Evolutionary conservation across 2,113 vertebrate genomes (phyloP).

Genomic region (Melanerpes aurifrons): DNA sequence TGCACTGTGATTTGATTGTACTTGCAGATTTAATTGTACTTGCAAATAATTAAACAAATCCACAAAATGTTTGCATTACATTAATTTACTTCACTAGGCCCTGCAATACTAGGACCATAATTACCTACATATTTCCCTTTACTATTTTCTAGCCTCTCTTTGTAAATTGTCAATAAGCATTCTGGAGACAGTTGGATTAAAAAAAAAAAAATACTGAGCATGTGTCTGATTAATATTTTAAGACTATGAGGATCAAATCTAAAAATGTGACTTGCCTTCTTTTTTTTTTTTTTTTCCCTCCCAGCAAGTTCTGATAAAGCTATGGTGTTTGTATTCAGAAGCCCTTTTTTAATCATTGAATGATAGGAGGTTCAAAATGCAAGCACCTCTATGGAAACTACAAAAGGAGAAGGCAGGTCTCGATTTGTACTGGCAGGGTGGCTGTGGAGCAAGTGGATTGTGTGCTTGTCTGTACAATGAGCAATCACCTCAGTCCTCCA

Average conservation of each 20-base stretch:
- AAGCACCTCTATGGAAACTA: background rate
- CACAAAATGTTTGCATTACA: constrained; percentile 69
- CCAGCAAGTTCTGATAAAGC: constrained; percentile 38
- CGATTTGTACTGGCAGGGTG: background rate
- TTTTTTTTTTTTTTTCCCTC: background rate
- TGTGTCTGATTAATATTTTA: constrained; percentile 83
- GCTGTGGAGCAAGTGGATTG: background rate
- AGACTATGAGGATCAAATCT: constrained; percentile 74
- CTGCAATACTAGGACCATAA: constrained; percentile 58
- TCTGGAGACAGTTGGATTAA: constrained; percentile 75
- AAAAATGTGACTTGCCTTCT: background rate
- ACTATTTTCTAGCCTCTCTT: constrained; percentile 77
- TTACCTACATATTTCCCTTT: constrained; percentile 80
- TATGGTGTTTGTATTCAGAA: background rate
- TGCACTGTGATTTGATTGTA: constrained; percentile 57
- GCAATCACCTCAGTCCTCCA: constrained; percentile 78
- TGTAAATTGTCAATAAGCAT: constrained; percentile 78
- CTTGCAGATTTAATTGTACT: constrained; percentile 71
- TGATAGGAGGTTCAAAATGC: background rate
- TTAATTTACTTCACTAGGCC: constrained; percentile 75
- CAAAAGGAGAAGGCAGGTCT: background rate
- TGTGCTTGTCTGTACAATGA: constrained; percentile 72
- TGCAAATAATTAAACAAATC: constrained; percentile 77
- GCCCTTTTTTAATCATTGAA: background rate
- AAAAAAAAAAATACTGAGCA: constrained; percentile 52